These are phyloP conservation scores for Portevinia maculata DNA, from an alignment of 2,888 invertebrate genomes.

Conservation along the genomic window DNA sequence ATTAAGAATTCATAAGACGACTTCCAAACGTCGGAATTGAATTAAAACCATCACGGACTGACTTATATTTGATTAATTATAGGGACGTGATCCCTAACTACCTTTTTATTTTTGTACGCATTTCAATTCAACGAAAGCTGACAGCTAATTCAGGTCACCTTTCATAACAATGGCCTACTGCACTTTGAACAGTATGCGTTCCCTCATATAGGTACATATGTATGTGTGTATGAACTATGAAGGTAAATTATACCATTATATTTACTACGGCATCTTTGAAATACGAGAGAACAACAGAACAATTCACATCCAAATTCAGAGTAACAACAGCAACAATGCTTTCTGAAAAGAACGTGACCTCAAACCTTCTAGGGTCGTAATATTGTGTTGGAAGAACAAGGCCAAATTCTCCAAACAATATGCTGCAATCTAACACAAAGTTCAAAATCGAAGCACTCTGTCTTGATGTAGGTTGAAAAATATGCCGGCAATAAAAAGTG, in stretches of 20 bases:
- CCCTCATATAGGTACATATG: background rate
- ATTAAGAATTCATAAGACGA: background rate
- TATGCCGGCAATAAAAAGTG: slow-evolving; percentile 13
- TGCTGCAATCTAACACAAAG: slow-evolving; percentile 23
- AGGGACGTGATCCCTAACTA: background rate
- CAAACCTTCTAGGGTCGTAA: slow-evolving; percentile 27
- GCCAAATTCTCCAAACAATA: slow-evolving; percentile 24
- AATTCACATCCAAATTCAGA: slow-evolving; percentile 19
- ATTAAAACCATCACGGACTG: background rate
- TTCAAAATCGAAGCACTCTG: slow-evolving; percentile 3
- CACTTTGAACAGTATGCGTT: background rate
- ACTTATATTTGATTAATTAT: background rate
- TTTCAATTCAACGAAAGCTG: slow-evolving; percentile 1
- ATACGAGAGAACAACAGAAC: slow-evolving; percentile 3
- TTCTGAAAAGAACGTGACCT: slow-evolving; percentile 34
- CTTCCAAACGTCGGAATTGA: background rate
- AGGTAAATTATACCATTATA: too few species aligned
- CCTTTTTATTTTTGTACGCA: background rate
- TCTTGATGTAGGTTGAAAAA: slow-evolving; percentile 24
- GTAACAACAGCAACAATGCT: background rate
- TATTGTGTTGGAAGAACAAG: slow-evolving; percentile 20
- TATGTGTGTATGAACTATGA: too few species aligned
- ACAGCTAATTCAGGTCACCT: slow-evolving; percentile 6
- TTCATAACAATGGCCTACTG: slow-evolving; percentile 5
- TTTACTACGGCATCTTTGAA: too few species aligned